Conservation (phyloP, 1,140 invertebrate species). For the Panulirus ornatus region DNA sequence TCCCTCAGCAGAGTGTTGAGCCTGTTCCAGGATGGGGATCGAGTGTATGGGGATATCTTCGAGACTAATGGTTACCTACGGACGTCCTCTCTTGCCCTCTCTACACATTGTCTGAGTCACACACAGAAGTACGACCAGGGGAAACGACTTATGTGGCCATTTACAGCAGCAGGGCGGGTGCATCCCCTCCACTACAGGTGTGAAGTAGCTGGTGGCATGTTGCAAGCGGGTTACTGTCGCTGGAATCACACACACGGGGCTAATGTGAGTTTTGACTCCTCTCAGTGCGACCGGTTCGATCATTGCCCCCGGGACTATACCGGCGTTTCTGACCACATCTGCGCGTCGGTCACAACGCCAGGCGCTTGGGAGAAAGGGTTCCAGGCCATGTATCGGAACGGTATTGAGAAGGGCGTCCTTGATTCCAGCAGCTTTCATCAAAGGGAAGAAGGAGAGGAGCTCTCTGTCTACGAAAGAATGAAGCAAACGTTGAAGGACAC, state of each 20-base stretch:
- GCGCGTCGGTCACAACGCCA: constrained; percentile 19
- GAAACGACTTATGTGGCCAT: constrained; percentile 47
- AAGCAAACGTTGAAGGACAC: constrained; percentile 3
- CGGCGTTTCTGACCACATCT: constrained; percentile 36
- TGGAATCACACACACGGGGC: constrained; percentile 70
- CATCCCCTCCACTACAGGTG: constrained; percentile 48
- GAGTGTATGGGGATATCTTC: background rate
- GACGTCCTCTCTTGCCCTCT: constrained; percentile 17
- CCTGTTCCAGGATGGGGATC: background rate
- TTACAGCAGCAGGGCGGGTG: constrained; percentile 30
- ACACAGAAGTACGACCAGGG: background rate
- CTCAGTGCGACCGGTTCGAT: constrained; percentile 55
- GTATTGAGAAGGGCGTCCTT: constrained; percentile 27
- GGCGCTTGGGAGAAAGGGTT: constrained; percentile 49
- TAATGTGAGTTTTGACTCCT: constrained; percentile 29
- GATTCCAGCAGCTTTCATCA: constrained; percentile 4
- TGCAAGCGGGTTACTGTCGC: constrained; percentile 43
- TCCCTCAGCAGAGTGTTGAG: background rate
- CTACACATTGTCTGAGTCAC: constrained; percentile 26
- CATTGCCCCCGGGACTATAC: constrained; percentile 59
- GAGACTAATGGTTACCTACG: background rate
- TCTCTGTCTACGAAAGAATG: constrained; percentile 3
- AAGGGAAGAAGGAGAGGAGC: background rate
- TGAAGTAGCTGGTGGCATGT: constrained; percentile 28
- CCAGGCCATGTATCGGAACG: constrained; percentile 23